A percentile compares a stretch with the other conserved stretches of the same genome.
Conservation (phyloP, 2,888 invertebrate genomes). For the Philaethria dido region DNA sequence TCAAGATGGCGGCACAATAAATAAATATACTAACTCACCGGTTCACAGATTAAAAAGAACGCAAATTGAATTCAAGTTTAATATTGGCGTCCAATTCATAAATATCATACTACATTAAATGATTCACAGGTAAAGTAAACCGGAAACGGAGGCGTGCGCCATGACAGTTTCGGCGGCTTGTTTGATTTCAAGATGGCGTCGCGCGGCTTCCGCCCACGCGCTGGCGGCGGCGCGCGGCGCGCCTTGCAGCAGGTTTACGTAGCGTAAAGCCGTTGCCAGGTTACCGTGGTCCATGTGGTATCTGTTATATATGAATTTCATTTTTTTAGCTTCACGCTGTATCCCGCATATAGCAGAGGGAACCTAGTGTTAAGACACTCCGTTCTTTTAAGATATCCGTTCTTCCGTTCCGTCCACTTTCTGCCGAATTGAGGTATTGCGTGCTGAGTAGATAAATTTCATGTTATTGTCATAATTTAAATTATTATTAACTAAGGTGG, state of each 20-base stretch:
- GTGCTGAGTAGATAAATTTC: too few relatives aligned
- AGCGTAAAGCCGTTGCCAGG: constrained; percentile 92
- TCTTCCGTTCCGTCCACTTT: too few relatives aligned
- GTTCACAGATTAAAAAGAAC: constrained; percentile 2
- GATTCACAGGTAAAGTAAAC: constrained; percentile 73
- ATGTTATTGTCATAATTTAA: too few relatives aligned
- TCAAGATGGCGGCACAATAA: constrained; percentile 88
- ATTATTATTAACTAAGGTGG: too few relatives aligned
- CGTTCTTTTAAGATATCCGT: too few relatives aligned
- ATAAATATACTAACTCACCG: too few relatives aligned
- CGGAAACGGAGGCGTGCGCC: constrained; percentile 94
- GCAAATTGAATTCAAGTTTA: too few relatives aligned
- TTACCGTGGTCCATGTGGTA: constrained; percentile 95
- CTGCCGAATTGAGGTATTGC: too few relatives aligned
- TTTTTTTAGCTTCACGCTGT: too few relatives aligned
- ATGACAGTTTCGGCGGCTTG: constrained; percentile 96
- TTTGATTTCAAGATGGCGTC: constrained; percentile 92
- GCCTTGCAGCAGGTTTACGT: constrained; percentile 95
- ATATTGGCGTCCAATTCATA: too few relatives aligned
- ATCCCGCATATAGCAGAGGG: neutral
- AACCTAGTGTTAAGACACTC: too few relatives aligned
- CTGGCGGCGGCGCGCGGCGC: constrained; percentile 92
- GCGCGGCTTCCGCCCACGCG: constrained; percentile 94
- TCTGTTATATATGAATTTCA: constrained; percentile 64
- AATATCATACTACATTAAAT: too few relatives aligned